Evolutionary conservation across 2,888 invertebrate species (phyloP), one percentile per base, ranked within the genome.

Genomic region (Caenorhabditis becei): DNA sequence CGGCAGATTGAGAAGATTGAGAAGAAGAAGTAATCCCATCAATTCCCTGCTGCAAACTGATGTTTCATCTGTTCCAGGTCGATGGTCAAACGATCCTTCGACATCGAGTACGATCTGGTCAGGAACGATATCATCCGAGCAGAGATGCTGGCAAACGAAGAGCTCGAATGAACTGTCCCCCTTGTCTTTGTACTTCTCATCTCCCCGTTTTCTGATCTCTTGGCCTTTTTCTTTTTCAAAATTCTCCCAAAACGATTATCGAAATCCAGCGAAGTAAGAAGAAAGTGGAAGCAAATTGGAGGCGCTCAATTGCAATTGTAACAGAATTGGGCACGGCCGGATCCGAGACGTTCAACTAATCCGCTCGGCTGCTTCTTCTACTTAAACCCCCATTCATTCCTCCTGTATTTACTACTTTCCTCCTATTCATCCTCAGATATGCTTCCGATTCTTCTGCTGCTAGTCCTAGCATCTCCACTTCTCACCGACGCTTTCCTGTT

Each of bases 301-400:
- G 44, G 59, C 32, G 59, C 54, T 66, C 56, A 44, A 37, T 59
- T 44, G 65, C 66, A 74, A 74, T 74, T 74, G 72, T 72, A 44
- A 65, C 72, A 66, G 59, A 41, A 59, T 24, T 37, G 41, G 59
- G 59, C 59, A 59, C 59, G 59, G 59, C 74, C 74, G 74, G 74
- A 74, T 74, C 74, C 74, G 74, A 74, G 74, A 74, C 74, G 74
- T 74, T 74, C 65, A 51, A 74, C 74, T 74, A 74, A 74, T 74
- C 74, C 74, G 58, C 65, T 47, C 49, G 37, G 35, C 47, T 54
- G 47, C 53, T 65, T 49, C 41, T 59, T 66, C 65, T 74, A 74
- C 62, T 71, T 71, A 74, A 72, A 59, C 65, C 66, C 49, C n/a
- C 51, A 23, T 41, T 41, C 41, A 61, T 70, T 49, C 53, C 14